A percentile compares a stretch with the other conserved stretches of the same genome.
phyloP scores from a whole-genome alignment of 2,888 invertebrate species.

The Boloria selene region DNA sequence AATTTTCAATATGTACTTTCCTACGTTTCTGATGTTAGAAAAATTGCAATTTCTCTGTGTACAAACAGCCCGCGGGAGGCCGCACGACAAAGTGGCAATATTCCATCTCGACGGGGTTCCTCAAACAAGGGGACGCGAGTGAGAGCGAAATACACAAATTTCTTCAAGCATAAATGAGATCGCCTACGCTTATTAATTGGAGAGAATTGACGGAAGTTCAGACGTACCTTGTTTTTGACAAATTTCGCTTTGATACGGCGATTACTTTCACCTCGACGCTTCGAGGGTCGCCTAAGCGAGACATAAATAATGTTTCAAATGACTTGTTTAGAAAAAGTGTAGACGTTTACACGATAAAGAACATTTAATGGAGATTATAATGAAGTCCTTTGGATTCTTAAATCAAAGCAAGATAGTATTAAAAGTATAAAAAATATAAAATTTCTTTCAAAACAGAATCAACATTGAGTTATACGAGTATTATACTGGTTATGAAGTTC shows the following conservation, averaged over 20 bases:
- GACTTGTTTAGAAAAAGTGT: slow-evolving; percentile 44
- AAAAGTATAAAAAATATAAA: not conserved
- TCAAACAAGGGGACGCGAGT: slow-evolving; percentile 75
- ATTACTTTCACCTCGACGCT: slow-evolving; percentile 79
- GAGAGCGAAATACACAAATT: slow-evolving; percentile 49
- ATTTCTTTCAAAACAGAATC: not conserved
- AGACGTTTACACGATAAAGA: slow-evolving; percentile 35
- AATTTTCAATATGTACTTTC: slow-evolving; percentile 62
- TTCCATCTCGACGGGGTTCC: slow-evolving; percentile 79
- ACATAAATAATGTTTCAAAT: slow-evolving; percentile 55
- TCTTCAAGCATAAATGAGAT: slow-evolving; percentile 50
- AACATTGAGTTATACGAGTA: not conserved
- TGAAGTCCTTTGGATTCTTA: slow-evolving; percentile 16
- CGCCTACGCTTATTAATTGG: slow-evolving; percentile 75
- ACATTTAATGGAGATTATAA: slow-evolving; percentile 21
- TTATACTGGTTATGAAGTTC: not conserved
- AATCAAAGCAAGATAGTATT: slow-evolving; percentile 1
- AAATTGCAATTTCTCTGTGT: slow-evolving; percentile 76
- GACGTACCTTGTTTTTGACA: slow-evolving; percentile 79
- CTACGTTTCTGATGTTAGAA: slow-evolving; percentile 53
- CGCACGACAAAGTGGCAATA: slow-evolving; percentile 81
- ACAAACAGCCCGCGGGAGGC: slow-evolving; percentile 73
- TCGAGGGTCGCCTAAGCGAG: slow-evolving; percentile 63
- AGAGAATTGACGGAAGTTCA: slow-evolving; percentile 80
- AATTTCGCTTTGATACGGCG: slow-evolving; percentile 81